Conservation (phyloP, 2,888 invertebrate species). For the Yponomeuta cagnagella region DNA sequence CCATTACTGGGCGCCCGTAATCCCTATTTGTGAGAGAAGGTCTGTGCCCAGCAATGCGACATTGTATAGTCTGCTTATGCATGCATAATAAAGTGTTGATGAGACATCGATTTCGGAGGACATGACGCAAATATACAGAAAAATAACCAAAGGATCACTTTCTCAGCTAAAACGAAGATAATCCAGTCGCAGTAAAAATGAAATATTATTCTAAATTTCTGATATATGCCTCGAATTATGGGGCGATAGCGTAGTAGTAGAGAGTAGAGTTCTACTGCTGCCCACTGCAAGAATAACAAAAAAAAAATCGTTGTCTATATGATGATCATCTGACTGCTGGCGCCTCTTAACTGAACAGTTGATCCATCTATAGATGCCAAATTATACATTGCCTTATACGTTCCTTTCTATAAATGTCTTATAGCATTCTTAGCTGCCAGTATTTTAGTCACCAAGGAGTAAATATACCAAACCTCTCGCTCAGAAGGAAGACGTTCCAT, state of each 20-base stretch:
- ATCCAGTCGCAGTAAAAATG: not conserved
- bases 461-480: not conserved
- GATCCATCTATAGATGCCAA: too few species aligned
- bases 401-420: too few species aligned
- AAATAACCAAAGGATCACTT: not conserved
- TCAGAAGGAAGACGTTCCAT: not conserved
- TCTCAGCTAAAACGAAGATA: not conserved
- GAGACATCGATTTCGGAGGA: not conserved
- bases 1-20: too few species aligned
- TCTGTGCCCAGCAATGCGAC: not conserved
- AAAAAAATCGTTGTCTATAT: too few species aligned
- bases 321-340: too few species aligned
- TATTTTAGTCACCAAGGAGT: not conserved
- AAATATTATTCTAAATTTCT: conserved; percentile 17
- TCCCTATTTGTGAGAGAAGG: not conserved
- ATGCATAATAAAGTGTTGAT: not conserved
- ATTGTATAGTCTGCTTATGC: not conserved
- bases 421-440: too few species aligned
- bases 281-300: too few species aligned
- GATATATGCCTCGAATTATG: not conserved
- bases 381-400: too few species aligned
- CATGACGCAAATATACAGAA: not conserved
- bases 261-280: too few species aligned
- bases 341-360: too few species aligned
- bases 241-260: too few species aligned